Conservation (phyloP, 2,797 vertebrate species). For the Malacoctenus gilli region DNA sequence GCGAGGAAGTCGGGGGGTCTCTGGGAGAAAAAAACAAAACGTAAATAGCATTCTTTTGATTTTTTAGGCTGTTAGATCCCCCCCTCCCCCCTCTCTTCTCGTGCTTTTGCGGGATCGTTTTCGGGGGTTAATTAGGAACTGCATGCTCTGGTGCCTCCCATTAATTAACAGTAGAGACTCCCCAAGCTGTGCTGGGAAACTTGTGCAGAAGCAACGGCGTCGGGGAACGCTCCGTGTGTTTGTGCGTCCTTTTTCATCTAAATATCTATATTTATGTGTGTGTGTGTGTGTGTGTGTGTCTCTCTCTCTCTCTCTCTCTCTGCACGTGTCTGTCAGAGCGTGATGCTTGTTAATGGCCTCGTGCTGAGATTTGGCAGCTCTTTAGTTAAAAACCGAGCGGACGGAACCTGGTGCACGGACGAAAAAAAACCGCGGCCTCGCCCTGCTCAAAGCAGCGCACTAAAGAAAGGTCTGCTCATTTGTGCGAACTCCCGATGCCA, state of each 20-base stretch:
- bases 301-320: slow-evolving; percentile 6
- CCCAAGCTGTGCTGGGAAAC: slow-evolving; percentile 39
- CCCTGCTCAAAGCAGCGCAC: background rate
- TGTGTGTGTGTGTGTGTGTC: background rate
- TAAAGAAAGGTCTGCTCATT: background rate
- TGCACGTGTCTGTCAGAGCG: slow-evolving; percentile 9
- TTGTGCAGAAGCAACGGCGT: slow-evolving; percentile 29
- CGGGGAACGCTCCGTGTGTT: slow-evolving; percentile 5
- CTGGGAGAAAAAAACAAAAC: slow-evolving; percentile 30
- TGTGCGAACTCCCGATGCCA: slow-evolving; percentile 3
- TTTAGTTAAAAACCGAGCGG: slow-evolving; percentile 5
- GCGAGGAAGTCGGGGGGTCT: slow-evolving; percentile 14
- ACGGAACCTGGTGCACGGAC: slow-evolving; percentile 3
- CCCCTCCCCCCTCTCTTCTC: slow-evolving; percentile 44
- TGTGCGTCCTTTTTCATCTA: background rate
- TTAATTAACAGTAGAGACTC: slow-evolving; percentile 74
- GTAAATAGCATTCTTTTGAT: slow-evolving; percentile 34
- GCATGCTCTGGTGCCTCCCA: slow-evolving; percentile 57
- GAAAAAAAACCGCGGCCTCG: too few relatives aligned
- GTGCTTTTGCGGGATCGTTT: slow-evolving; percentile 45
- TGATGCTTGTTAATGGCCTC: slow-evolving; percentile 39
- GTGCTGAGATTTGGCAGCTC: slow-evolving; percentile 8
- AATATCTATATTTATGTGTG: slow-evolving; percentile 1
- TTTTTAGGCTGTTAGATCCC: too few relatives aligned
- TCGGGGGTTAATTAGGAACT: slow-evolving; percentile 70